Base-by-base conservation (phyloP, 1,140 invertebrate species). In the Drosophila ercepeae region DNA sequence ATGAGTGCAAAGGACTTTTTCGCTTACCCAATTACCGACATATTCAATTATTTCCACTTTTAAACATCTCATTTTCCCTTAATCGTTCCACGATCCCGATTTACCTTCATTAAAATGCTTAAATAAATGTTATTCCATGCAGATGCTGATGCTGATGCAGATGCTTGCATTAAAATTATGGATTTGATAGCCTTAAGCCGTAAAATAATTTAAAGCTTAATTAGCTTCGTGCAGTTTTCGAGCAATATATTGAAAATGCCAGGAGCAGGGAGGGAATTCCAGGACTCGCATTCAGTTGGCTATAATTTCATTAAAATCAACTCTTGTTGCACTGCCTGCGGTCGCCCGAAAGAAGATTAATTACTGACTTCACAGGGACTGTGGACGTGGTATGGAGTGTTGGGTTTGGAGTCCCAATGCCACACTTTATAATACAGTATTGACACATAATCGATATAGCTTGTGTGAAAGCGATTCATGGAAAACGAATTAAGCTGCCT, bases 151-250 rank as follows among this genome's bases (percentile, higher is more conserved):
- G 25, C 46, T 41, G n/a, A 50, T 27, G 52, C 60, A 78, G 16
- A 50, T 29, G 25, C 46, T 41, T 64, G 25, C 29, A 55, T 54
- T 77, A 52, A 51, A 65, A 67, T 65, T 48, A 61, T 44, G 41
- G 18, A 67, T 63, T 71, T 68, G 45, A 13, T 49, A 29, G 42
- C 65, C 82, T 86, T 75, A 63, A 75, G 79, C 71, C 46, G 41
- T 14, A 32, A 64, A 72, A 68, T 75, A 86, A 84, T 84, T 68
- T 72, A 79, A 54, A 75, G 53, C 52, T 46, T 72, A 78, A 83
- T 79, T 57, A 53, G 81, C 65, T 64, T 68, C 44, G 16, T 71
- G 57, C 34, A 52, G 55, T 72, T 46, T 61, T n/a, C 63, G 67
- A 45, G 25, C 48, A 53, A 32, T 11, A 11, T 44, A 63, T 57